phyloP scores from a whole-genome alignment of 2,888 invertebrate genomes.

The Lochmaea capreae region DNA sequence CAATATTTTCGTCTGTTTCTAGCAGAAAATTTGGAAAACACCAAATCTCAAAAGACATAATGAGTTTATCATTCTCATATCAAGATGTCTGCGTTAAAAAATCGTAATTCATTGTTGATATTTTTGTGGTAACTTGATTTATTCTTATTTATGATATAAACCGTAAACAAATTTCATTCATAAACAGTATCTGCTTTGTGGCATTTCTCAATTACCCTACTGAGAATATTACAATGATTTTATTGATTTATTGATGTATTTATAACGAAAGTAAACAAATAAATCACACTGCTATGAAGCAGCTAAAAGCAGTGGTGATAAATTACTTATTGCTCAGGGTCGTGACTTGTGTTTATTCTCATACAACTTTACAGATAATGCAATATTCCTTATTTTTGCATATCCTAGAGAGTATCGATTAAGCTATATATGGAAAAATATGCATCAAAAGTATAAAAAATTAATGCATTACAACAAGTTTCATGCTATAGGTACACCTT shows the following conservation, averaged over 20 bases:
- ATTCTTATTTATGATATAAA: neutral
- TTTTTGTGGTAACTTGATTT: neutral
- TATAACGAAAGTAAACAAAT: constrained; percentile 24
- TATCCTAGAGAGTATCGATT: too few species aligned
- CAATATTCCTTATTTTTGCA: neutral
- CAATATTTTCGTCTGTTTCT: too few species aligned
- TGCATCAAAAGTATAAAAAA: too few species aligned
- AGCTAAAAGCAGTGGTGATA: constrained; percentile 24
- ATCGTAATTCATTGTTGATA: neutral
- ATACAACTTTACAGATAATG: neutral
- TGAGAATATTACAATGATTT: constrained; percentile 18
- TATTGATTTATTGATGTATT: constrained; percentile 35
- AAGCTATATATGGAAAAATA: too few species aligned
- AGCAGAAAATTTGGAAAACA: too few species aligned
- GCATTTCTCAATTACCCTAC: constrained; percentile 11
- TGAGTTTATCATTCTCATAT: too few species aligned
- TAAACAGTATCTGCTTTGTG: constrained; percentile 7
- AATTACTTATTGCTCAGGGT: constrained; percentile 40
- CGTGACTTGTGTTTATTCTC: constrained; percentile 44
- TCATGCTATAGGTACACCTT: too few species aligned
- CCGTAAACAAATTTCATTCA: constrained; percentile 5
- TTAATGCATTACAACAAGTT: too few species aligned
- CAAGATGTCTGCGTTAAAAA: neutral
- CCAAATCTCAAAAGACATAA: too few species aligned
- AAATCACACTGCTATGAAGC: constrained; percentile 27